Evolutionary conservation across 2,888 invertebrate genomes (phyloP), one percentile per base, ranked within the genome.

Genomic region (Pristionchus fissidentatus): DNA sequence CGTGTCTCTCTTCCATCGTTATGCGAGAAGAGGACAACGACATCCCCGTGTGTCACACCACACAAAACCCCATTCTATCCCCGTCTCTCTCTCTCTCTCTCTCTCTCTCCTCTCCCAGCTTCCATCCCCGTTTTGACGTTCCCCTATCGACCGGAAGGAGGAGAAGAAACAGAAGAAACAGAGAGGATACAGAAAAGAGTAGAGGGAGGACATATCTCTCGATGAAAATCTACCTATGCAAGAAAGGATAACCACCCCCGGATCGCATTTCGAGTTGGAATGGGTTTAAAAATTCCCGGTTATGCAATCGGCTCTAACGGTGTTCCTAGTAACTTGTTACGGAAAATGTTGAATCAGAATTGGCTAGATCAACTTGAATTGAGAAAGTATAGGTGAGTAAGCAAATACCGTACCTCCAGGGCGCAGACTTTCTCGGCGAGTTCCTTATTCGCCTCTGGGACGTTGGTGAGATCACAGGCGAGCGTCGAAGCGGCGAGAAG

Each of bases 391-490:
- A 41, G 38, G 43, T 22, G 10, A 41, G 41, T 5, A 0, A 70
- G 70, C 3, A 0, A 43, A 70, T 15, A 32, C 38, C 78, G 15
- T 41, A 88, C 88, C 86, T 88, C 88, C 43, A 88, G 81, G 10
- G 81, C 83, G 60, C 88, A 88, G 49, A 88, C n/a, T 8, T 86
- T 86, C 35, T 85, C 49, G n/a, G 83, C 87, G 57, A 85, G 83
- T 13, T 84, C 84, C 41, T 85, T 86, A 29, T 85, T 83, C 4
- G 60, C 57, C 26, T 87, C 87, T 26, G 55, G 46, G 1, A 85
- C 52, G 35, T 82, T 55, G 13, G 86, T 83, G 41, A 87, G 66
- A 57, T 88, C 87, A 77, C 88, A 88, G 26, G 79, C 55, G 38
- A 79, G 57, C 0, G 32, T 35, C 26, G 29, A 22, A 35, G 55